Evolutionary conservation across 1,140 invertebrate species (phyloP), one percentile per base, ranked within the genome.

Genomic region (Hylaeus volcanicus): DNA sequence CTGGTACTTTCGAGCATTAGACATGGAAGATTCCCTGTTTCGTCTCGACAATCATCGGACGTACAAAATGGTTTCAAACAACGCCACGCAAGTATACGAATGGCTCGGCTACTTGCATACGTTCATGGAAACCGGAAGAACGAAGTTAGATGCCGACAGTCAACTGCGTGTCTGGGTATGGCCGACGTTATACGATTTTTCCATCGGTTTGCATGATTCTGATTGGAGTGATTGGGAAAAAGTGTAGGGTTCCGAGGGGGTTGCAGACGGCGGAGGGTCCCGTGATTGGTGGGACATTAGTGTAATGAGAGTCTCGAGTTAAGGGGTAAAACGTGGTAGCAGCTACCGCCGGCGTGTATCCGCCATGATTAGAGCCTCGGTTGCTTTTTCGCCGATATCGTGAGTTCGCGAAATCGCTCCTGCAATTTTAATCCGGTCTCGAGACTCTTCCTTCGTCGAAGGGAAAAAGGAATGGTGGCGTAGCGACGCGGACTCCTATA

Each of bases 201-300:
- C 75, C 89, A 83, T 87, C 77, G 63, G 87, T 89, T 91, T 88
- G 89, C 91, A 90, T 90, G 89, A 90, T 88, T 89, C 87, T 89
- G 86, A 91, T 91, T 90, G 86, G 85, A 88, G 89, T 88, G 88
- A 91, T 91, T 87, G 90, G 86, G 89, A 88, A 88, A 88, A 89
- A 74, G 65, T 58, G 48, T n/a, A 53, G 66, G 75, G 74, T 58
- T 26, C 26, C 64, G 51, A 87, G 81, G 84, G 83, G 86, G 87
- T 84, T 85, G 89, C 86, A 85, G 83, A 71, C 87, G 88, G 86
- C 85, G 86, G 87, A 89, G 87, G 86, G 81, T 84, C 89, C 26
- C 78, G 87, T 92, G 90, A 92, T 92, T 92, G 90, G 88, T 37
- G 88, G 90, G 87, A 89, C 90, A 91, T 92, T 92, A 92, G 88